A percentile compares a stretch with the other conserved stretches of the same genome.
These are phyloP conservation scores for Acrocephalus kingi DNA, from an alignment of 2,113 vertebrate genomes.

Conservation along the genomic window DNA sequence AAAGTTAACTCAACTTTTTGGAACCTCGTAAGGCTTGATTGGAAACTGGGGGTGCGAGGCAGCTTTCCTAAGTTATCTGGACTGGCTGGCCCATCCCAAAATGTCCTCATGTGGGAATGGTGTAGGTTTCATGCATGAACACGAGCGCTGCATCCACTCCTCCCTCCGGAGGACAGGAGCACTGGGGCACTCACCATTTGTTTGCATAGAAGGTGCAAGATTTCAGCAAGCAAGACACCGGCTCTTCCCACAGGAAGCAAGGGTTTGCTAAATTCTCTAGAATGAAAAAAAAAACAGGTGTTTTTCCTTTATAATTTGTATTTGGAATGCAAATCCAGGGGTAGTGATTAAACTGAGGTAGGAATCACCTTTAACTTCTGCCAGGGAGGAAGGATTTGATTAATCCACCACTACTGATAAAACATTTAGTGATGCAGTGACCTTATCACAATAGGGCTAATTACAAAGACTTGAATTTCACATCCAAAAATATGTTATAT, in stretches of 20 bases:
- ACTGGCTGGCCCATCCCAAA: not conserved
- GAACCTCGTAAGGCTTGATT: not conserved
- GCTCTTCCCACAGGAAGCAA: slow-evolving; percentile 97
- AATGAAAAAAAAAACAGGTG: slow-evolving; percentile 36
- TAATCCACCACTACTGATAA: not conserved
- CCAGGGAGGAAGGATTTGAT: not conserved
- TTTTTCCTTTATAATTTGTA: not conserved
- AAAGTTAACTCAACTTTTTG: not conserved
- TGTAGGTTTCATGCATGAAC: not conserved
- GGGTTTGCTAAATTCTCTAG: slow-evolving; percentile 98
- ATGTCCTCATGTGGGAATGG: not conserved
- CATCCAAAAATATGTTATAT: not conserved
- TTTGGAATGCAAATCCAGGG: not conserved
- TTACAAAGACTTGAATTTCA: not conserved
- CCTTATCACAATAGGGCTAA: not conserved
- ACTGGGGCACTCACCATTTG: slow-evolving; percentile 87
- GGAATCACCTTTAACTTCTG: not conserved
- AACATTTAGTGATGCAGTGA: not conserved
- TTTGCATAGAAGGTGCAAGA: slow-evolving; percentile 99
- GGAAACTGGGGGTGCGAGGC: not conserved
- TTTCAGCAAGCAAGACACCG: slow-evolving; percentile 93
- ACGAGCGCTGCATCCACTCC: not conserved
- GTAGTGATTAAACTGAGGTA: not conserved
- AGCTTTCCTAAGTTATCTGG: not conserved
- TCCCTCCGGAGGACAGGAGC: not conserved